phyloP scores from a whole-genome alignment of 2,888 invertebrate species.

The Chrysotoxum bicinctum region DNA sequence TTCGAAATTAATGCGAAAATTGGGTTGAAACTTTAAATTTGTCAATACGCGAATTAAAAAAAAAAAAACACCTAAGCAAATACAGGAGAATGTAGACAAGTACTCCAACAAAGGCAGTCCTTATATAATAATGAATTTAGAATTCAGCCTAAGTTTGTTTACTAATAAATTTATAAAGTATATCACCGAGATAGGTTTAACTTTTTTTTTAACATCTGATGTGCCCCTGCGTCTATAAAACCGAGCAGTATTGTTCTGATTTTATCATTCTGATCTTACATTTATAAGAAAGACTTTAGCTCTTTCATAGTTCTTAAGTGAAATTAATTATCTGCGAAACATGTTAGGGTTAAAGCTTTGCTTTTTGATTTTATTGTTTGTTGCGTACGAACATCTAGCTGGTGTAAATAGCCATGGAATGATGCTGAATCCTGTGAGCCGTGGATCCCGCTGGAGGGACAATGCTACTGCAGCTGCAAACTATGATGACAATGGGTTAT shows the following conservation, averaged over 20 bases:
- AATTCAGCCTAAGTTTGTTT: too few relatives aligned
- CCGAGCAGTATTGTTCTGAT: not conserved
- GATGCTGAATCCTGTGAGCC: slow-evolving; percentile 82
- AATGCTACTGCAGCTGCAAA: slow-evolving; percentile 82
- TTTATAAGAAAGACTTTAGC: not conserved
- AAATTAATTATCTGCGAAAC: not conserved
- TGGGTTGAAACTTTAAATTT: too few relatives aligned
- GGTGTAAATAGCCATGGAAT: slow-evolving; percentile 82
- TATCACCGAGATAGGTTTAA: too few relatives aligned
- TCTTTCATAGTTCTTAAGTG: not conserved
- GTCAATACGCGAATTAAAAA: too few relatives aligned
- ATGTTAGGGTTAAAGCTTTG: not conserved
- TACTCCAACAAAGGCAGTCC: too few relatives aligned
- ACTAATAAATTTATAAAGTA: too few relatives aligned
- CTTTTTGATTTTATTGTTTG: not conserved
- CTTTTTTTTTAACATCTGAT: too few relatives aligned
- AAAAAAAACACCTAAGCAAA: too few relatives aligned
- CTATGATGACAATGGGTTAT: slow-evolving; percentile 83
- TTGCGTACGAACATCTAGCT: slow-evolving; percentile 24
- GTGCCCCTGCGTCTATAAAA: not conserved
- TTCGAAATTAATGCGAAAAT: too few relatives aligned
- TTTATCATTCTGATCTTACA: not conserved
- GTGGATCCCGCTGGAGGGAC: slow-evolving; percentile 83
- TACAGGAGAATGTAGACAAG: too few relatives aligned
- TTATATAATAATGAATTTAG: too few relatives aligned